Conservation (phyloP, 2,797 vertebrate genomes). For the Takifugu rubripes region DNA sequence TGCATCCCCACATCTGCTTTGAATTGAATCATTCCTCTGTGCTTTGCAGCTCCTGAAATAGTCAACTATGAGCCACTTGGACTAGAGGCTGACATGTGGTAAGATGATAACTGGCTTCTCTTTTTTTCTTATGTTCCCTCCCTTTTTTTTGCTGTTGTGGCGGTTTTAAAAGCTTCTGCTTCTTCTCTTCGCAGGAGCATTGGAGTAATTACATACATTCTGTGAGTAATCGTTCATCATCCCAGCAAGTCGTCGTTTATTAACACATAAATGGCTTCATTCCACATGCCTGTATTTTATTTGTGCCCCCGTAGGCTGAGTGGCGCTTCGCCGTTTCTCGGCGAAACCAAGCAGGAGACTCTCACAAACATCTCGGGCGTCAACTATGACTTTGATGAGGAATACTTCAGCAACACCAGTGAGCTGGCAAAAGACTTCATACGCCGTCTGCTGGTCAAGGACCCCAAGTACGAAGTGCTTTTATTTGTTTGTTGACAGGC, state of each 20-base stretch:
- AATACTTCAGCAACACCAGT: conserved; percentile 95
- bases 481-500: too few relatives aligned
- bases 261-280: not conserved
- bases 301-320: conserved; percentile 76
- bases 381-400: conserved; percentile 96
- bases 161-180: not conserved
- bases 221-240: conserved; percentile 81
- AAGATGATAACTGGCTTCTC: conserved; percentile 54
- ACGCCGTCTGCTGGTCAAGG: conserved; percentile 91
- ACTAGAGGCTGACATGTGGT: conserved; percentile 99
- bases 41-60: conserved; percentile 89
- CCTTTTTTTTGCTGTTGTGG: not conserved
- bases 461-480: conserved; percentile 85
- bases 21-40: conserved; percentile 47
- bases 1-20: conserved; percentile 49
- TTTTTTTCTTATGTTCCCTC: not conserved
- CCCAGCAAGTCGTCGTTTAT: not conserved
- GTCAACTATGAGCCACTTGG: conserved; percentile 97
- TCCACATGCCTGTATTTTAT: not conserved
- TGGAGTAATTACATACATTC: conserved; percentile 95
- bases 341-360: conserved; percentile 96
- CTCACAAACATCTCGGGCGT: conserved; percentile 95
- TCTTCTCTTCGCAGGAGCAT: conserved; percentile 83
- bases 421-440: conserved; percentile 99
- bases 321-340: conserved; percentile 92